Base-by-base conservation (phyloP, 2,888 invertebrate species). In the Lepidocyrtoides sp. region DNA sequence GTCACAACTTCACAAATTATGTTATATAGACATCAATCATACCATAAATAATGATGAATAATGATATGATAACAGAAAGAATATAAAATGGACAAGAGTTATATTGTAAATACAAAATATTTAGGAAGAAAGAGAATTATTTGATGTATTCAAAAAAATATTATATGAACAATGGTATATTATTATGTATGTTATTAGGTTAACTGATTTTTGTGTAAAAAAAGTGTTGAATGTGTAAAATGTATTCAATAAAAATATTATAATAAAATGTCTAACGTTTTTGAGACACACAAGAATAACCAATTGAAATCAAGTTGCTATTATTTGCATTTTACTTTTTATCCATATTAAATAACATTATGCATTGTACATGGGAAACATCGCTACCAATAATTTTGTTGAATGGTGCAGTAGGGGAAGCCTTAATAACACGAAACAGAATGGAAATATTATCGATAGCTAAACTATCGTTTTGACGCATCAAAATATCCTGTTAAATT, bases 231-330 rank as follows among this genome's bases (percentile, higher is more conserved):
- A 14, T 51, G 51, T 57, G 57, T 57, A 20, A 57, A 23, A 2
- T 12, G 60, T 60, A 17, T 60, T 23, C 4, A 20, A 7, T 60
- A 26, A 60, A 23, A 23, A 26, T 26, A 57, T 51, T 7, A 57
- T 60, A 60, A 60, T 4, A 54, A 54, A 54, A 54, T 20, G n/a
- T 54, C n/a, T 54, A 54, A 54, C n/a, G 54, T 54, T 54, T 54
- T 54, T 54, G n/a, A 17, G 54, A 54, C 54, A 54, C 54, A 54
- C 63, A 63, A 29, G 26, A 63, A 63, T 29, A 63, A n/a, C n/a
- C n/a, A n/a, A n/a, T n/a, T n/a, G n/a, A n/a, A n/a, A n/a, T n/a
- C n/a, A n/a, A n/a, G n/a, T n/a, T n/a, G n/a, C n/a, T n/a, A n/a
- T n/a, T n/a, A n/a, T n/a, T n/a, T n/a, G n/a, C n/a, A n/a, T n/a